A percentile compares a stretch with the other conserved stretches of the same genome.
phyloP scores from a whole-genome alignment of 2,113 vertebrate genomes.

The Paratilapia polleni region DNA sequence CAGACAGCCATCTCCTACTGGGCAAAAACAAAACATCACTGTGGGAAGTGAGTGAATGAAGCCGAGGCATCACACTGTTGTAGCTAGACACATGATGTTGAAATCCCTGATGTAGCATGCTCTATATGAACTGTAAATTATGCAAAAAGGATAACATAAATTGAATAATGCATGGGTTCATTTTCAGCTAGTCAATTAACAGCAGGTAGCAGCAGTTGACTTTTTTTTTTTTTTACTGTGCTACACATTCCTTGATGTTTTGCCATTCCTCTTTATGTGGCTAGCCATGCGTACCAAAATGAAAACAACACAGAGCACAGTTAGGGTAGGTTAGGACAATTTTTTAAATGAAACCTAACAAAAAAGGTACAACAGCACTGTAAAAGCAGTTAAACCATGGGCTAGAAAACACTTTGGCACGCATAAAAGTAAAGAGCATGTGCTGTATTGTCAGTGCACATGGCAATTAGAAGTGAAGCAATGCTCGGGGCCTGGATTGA shows the following conservation, averaged over 20 bases:
- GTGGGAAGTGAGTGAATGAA: constrained; percentile 28
- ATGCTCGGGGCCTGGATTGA: constrained; percentile 68
- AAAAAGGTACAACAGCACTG: not conserved
- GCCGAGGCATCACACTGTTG: constrained; percentile 17
- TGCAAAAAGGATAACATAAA: not conserved
- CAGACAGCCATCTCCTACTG: constrained; percentile 17
- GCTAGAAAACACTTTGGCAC: constrained; percentile 33
- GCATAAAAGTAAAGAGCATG: constrained; percentile 21
- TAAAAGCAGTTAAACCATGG: not conserved
- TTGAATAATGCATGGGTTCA: not conserved
- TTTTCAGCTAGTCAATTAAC: constrained; percentile 20
- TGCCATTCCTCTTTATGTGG: not conserved
- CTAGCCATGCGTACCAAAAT: not conserved
- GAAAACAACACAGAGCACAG: not conserved
- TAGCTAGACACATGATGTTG: not conserved
- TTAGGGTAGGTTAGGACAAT: not conserved
- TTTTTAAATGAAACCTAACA: not conserved
- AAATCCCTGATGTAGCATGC: not conserved
- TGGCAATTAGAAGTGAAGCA: constrained; percentile 72
- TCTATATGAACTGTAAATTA: not conserved
- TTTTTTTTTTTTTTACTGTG: not conserved
- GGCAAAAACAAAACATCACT: constrained; percentile 36
- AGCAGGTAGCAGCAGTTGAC: constrained; percentile 1
- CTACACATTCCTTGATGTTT: not conserved
- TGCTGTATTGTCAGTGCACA: constrained; percentile 41